Conservation (phyloP, 2,797 vertebrate genomes). For the Rhinophrynus dorsalis region DNA sequence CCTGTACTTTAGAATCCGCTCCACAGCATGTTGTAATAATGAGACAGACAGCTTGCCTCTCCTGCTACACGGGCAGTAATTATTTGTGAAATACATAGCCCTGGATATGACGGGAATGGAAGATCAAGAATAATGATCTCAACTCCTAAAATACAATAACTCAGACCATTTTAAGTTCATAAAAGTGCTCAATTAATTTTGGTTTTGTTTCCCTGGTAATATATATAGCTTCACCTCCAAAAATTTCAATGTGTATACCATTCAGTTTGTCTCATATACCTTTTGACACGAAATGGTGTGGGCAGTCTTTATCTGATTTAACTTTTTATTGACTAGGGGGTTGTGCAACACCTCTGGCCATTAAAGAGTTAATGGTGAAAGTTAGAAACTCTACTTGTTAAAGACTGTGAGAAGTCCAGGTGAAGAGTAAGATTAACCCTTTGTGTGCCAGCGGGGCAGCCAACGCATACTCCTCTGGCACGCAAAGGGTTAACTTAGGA, state of each 20-base stretch:
- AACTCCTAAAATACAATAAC: slow-evolving; percentile 43
- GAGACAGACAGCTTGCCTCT: slow-evolving; percentile 24
- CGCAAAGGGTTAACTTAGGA: too few relatives aligned
- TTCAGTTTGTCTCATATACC: not conserved
- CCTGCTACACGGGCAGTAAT: slow-evolving; percentile 27
- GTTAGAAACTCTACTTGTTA: too few relatives aligned
- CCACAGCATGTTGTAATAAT: too few relatives aligned
- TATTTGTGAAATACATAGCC: slow-evolving; percentile 40
- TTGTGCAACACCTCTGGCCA: too few relatives aligned
- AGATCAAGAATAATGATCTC: slow-evolving; percentile 39
- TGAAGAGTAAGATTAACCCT: not conserved
- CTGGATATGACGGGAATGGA: slow-evolving; percentile 27
- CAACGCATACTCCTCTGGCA: too few relatives aligned
- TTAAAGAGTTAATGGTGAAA: too few relatives aligned
- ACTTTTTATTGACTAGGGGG: too few relatives aligned
- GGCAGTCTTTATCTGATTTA: too few relatives aligned
- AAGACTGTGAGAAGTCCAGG: too few relatives aligned
- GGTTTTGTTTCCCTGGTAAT: slow-evolving; percentile 10
- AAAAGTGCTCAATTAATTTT: slow-evolving; percentile 28
- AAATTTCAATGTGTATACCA: slow-evolving; percentile 16
- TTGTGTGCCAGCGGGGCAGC: too few relatives aligned
- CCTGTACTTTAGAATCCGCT: too few relatives aligned
- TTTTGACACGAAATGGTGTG: too few relatives aligned
- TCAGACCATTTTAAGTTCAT: slow-evolving; percentile 9
- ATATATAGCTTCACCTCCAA: slow-evolving; percentile 8